Evolutionary conservation across 2,888 invertebrate species (phyloP).

Genomic region (Acanthoscelides obtectus): DNA sequence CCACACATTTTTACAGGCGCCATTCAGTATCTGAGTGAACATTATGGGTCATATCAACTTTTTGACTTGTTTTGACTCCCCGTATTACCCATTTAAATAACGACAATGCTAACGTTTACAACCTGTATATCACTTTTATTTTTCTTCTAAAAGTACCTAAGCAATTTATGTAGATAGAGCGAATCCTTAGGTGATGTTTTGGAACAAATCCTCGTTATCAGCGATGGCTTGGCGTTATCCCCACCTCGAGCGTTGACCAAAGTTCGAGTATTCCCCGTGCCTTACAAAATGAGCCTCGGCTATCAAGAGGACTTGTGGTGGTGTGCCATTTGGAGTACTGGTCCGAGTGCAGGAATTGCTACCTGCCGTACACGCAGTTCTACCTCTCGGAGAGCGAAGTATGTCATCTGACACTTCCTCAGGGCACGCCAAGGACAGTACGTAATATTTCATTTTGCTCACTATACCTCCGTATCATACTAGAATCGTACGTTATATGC

Average conservation of each 20-base stretch:
- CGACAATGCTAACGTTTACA: too few relatives aligned
- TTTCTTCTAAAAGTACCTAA: too few relatives aligned
- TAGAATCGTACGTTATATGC: too few relatives aligned
- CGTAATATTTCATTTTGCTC: too few relatives aligned
- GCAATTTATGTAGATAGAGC: too few relatives aligned
- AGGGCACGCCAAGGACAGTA: conserved; percentile 51
- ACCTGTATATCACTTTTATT: too few relatives aligned
- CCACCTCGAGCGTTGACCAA: conserved; percentile 78
- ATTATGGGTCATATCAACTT: too few relatives aligned
- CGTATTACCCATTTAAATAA: too few relatives aligned
- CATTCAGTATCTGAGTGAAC: too few relatives aligned
- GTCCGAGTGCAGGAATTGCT: conserved; percentile 56
- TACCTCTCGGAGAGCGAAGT: conserved; percentile 64
- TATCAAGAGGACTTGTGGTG: conserved; percentile 39
- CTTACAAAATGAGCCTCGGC: conserved; percentile 58
- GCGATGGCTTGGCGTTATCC: conserved; percentile 91
- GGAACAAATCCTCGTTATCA: conserved; percentile 51
- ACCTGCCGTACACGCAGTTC: conserved; percentile 58
- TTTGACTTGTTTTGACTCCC: too few relatives aligned
- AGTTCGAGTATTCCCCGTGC: conserved; percentile 77
- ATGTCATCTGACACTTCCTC: conserved; percentile 53
- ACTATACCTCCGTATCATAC: too few relatives aligned
- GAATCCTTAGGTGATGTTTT: conserved; percentile 33
- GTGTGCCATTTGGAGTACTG: conserved; percentile 59
- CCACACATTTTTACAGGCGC: too few relatives aligned